Percentiles rank a stretch among this genome's conserved stretches.
Evolutionary conservation across 2,888 invertebrate species (phyloP).

Genomic region (Heliconius sara): DNA sequence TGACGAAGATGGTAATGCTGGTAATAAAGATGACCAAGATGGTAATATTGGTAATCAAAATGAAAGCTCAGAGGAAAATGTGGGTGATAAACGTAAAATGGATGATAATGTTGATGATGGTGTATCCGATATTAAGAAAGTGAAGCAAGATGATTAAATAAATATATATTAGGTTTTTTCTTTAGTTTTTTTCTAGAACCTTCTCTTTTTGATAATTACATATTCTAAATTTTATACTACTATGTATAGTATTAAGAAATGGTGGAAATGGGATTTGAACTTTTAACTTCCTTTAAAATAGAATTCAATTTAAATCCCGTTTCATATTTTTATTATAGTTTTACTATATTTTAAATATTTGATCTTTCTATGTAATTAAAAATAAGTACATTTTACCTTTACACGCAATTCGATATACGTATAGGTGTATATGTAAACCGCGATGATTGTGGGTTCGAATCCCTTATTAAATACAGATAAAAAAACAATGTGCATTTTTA

Average conservation of each 20-base stretch:
- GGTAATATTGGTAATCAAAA: background rate
- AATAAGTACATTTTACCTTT: background rate
- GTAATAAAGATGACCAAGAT: constrained; percentile 13
- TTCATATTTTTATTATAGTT: background rate
- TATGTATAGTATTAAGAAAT: too few species aligned
- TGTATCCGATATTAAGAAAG: constrained; percentile 47
- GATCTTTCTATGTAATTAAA: background rate
- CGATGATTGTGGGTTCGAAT: constrained; percentile 3
- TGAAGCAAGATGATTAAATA: constrained; percentile 46
- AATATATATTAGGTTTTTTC: constrained; percentile 21
- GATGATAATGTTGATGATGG: constrained; percentile 41
- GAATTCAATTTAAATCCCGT: background rate
- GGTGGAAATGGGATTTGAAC: background rate
- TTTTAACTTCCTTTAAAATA: background rate
- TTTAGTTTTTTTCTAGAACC: constrained; percentile 7
- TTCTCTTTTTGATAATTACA: background rate
- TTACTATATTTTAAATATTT: background rate
- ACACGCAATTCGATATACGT: background rate
- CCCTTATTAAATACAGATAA: constrained; percentile 2
- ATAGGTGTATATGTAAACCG: background rate
- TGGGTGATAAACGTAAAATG: constrained; percentile 52
- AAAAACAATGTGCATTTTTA: background rate
- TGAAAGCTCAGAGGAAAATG: constrained; percentile 13
- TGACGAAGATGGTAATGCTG: background rate
- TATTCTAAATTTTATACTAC: background rate